phyloP scores from a whole-genome alignment of 2,113 vertebrate species.

The Myrmecophaga tridactyla region DNA sequence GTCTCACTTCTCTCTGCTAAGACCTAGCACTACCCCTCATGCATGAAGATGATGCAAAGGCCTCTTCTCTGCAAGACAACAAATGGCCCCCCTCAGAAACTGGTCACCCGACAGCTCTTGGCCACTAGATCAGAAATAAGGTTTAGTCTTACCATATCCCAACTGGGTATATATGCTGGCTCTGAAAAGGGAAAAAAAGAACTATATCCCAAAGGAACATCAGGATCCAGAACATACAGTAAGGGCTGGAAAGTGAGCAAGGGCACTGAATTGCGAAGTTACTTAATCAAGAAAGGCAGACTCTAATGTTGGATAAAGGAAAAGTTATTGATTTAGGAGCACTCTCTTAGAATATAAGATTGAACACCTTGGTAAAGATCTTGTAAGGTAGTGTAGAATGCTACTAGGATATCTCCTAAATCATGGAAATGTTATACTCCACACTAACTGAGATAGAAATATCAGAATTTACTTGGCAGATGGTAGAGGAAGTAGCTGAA shows the following conservation, averaged over 20 bases:
- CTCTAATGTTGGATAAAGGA: neutral
- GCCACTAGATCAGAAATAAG: neutral
- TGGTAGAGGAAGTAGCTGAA: neutral
- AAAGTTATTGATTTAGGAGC: neutral
- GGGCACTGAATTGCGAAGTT: neutral
- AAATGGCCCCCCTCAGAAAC: too few relatives aligned
- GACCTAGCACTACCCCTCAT: neutral
- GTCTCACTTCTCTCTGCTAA: neutral
- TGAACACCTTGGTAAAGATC: neutral
- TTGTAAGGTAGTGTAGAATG: neutral
- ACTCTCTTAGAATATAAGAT: neutral
- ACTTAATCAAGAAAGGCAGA: neutral
- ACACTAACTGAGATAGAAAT: neutral
- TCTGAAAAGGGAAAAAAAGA: neutral
- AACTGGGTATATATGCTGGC: neutral
- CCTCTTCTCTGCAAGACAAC: neutral
- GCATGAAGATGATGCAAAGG: neutral
- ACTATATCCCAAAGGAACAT: neutral
- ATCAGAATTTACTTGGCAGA: neutral
- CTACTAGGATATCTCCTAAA: neutral
- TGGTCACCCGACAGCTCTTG: neutral
- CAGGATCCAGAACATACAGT: neutral
- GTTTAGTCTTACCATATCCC: neutral
- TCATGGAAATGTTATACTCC: neutral
- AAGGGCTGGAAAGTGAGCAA: neutral